Evolutionary conservation across 1,140 invertebrate species (phyloP).

Genomic region (Ylistrum balloti): DNA sequence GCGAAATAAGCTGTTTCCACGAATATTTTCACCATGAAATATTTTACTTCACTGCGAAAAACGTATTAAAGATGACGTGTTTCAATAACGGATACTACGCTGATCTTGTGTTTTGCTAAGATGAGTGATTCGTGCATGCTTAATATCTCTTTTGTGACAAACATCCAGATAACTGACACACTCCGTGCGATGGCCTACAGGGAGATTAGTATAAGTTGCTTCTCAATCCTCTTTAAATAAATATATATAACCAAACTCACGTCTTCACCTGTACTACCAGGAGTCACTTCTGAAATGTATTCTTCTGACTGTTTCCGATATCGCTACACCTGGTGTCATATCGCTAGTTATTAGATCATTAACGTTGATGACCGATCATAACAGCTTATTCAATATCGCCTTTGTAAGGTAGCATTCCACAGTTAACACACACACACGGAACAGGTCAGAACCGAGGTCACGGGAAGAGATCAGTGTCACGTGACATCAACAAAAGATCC

Average conservation of each 20-base stretch:
- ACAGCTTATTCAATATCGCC: constrained; percentile 38
- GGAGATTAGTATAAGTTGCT: constrained; percentile 26
- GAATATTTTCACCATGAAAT: too few relatives aligned
- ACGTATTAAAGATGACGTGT: too few relatives aligned
- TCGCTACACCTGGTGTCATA: constrained; percentile 13
- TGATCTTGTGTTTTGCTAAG: not conserved
- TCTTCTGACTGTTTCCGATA: not conserved
- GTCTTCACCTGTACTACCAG: not conserved
- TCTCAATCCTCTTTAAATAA: constrained; percentile 28
- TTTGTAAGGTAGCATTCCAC: not conserved
- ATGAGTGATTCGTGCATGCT: constrained; percentile 26
- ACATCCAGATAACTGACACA: constrained; percentile 2
- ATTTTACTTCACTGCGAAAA: too few relatives aligned
- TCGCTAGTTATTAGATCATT: constrained; percentile 30
- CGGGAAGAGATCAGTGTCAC: constrained; percentile 24
- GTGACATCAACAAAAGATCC: constrained; percentile 32
- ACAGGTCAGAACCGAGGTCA: constrained; percentile 16
- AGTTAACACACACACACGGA: not conserved
- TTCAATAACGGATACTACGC: not conserved
- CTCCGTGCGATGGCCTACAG: not conserved
- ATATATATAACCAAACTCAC: not conserved
- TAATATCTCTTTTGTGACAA: constrained; percentile 12
- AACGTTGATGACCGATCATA: constrained; percentile 25
- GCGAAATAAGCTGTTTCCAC: too few relatives aligned
- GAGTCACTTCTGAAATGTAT: not conserved